Percentiles rank a stretch among this genome's conserved stretches.
phyloP scores from a whole-genome alignment of 2,888 invertebrate species.

The Heliconius erato region DNA sequence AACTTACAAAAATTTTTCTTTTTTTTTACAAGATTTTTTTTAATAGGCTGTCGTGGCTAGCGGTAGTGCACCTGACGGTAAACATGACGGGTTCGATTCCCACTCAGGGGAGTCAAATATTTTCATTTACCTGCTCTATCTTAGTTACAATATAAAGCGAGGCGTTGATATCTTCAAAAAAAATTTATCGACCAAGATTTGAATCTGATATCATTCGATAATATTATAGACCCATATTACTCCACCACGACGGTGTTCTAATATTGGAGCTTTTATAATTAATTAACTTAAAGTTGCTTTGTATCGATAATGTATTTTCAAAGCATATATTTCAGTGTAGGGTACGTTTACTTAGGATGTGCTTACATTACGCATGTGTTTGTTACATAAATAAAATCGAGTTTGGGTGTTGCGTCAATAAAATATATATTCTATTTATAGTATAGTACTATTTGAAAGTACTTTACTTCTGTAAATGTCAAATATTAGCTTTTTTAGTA shows the following conservation, averaged over 20 bases:
- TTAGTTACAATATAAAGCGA: too few species aligned
- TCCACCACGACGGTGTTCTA: background rate
- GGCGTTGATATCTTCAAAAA: too few species aligned
- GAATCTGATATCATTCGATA: background rate
- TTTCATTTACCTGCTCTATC: too few species aligned
- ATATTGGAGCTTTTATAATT: conserved; percentile 18
- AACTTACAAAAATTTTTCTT: background rate
- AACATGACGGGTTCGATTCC: too few species aligned
- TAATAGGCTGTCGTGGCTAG: too few species aligned
- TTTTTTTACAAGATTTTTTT: too few species aligned
- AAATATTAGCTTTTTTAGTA: too few species aligned
- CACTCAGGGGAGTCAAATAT: too few species aligned
- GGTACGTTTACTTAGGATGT: conserved; percentile 10
- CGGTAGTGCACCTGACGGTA: too few species aligned
- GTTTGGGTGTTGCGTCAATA: background rate
- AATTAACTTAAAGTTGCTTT: conserved; percentile 7
- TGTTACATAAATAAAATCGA: conserved; percentile 1
- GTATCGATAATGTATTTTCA: conserved; percentile 23
- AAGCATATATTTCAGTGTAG: background rate
- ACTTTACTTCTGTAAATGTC: background rate
- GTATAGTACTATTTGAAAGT: background rate
- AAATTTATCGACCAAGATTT: background rate
- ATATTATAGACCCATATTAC: background rate
- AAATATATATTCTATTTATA: conserved; percentile 23
- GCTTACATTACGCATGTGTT: conserved; percentile 16